Base-by-base conservation (phyloP, 2,888 invertebrate species). In the Hypolimnas misippus region DNA sequence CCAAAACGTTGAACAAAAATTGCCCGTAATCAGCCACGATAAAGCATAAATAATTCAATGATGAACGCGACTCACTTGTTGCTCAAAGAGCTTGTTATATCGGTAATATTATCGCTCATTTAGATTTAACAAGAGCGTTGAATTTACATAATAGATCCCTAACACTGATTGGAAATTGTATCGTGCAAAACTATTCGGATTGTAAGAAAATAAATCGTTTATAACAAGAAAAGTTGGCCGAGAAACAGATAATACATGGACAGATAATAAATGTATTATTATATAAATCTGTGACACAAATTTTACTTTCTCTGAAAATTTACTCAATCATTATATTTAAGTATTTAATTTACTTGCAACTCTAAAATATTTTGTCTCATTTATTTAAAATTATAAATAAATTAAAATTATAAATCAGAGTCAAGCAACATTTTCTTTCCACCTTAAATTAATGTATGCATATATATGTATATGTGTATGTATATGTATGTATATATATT, bases 81-180 rank as follows among this genome's bases (percentile, higher is more conserved):
- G 70, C 68, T 62, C 50, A 31, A 62, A 55, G 53, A 64, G 51
- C 53, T 57, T 63, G 65, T 67, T 66, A 62, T 63, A 61, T 52
- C 60, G 54, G 65, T 69, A 68, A 61, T 68, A 72, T 71, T 71
- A 75, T 69, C 57, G 65, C 71, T 78, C 74, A 83, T 81, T 82
- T 82, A 73, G 79, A 82, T 83, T 77, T 75, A 73, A 78, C 78
- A 72, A 65, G 69, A 65, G 49, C 29, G 7, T 44, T 50, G 58
- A 62, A 82, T 86, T 81, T 78, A 73, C 81, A 80, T 84, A 84
- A 83, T 76, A 75, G 69, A 70, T 71, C 70, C 69, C 73, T 49
- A 49, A 49, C 8, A n/a, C 56, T 50, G 40, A 60, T 54, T 49
- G 60, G 40, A 12, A 55, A 12, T 6, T 49, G 14, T 14, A 49